These are phyloP conservation scores for Acanthoscelides obtectus DNA, from an alignment of 2,888 invertebrate genomes.

Conservation along the genomic window DNA sequence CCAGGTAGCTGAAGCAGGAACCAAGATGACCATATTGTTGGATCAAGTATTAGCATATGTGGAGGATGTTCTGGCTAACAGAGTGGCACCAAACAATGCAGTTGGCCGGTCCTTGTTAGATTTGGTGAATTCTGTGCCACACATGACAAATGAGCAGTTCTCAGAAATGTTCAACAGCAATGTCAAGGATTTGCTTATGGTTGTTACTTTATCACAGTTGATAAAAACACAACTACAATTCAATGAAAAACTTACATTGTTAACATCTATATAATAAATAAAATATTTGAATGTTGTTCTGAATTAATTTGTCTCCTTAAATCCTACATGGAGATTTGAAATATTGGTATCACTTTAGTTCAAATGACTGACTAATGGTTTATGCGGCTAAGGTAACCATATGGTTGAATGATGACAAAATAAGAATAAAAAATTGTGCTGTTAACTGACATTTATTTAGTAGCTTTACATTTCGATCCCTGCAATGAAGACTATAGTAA, in stretches of 20 bases:
- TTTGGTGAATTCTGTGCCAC: slow-evolving; percentile 87
- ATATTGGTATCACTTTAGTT: too few relatives aligned
- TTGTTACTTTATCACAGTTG: slow-evolving; percentile 90
- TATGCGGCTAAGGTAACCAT: too few relatives aligned
- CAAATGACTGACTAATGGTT: too few relatives aligned
- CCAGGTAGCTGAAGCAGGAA: slow-evolving; percentile 82
- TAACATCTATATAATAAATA: slow-evolving; percentile 57
- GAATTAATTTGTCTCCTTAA: too few relatives aligned
- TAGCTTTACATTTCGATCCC: too few relatives aligned
- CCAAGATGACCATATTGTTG: slow-evolving; percentile 69
- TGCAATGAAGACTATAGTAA: too few relatives aligned
- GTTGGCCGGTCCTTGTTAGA: slow-evolving; percentile 88
- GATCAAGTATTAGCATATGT: slow-evolving; percentile 81
- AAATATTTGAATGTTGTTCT: background rate
- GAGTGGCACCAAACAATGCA: slow-evolving; percentile 73
- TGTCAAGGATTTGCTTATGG: slow-evolving; percentile 97
- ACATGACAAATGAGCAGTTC: slow-evolving; percentile 85
- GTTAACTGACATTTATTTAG: too few relatives aligned
- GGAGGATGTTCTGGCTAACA: slow-evolving; percentile 84
- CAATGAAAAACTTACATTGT: slow-evolving; percentile 89
- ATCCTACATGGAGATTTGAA: too few relatives aligned
- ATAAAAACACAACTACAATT: slow-evolving; percentile 94
- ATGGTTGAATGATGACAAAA: too few relatives aligned
- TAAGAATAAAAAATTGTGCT: too few relatives aligned
- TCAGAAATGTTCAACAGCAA: slow-evolving; percentile 94